Evolutionary conservation across 2,888 invertebrate species (phyloP).

Genomic region (Eustalomyia histrio): DNA sequence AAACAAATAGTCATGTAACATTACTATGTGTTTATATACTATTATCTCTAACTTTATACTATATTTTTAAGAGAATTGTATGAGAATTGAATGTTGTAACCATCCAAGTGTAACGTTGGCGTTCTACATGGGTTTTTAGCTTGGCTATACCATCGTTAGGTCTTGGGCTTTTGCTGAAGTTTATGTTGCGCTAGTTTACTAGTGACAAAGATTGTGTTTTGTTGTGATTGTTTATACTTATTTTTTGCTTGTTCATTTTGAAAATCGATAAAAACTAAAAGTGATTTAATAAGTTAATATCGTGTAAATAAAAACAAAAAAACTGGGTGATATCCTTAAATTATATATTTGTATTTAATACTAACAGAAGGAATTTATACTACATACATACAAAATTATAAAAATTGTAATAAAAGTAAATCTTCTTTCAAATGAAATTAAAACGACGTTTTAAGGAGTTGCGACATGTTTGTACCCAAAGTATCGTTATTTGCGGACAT

Average conservation of each 20-base stretch:
- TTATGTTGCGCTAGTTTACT: conserved; percentile 37
- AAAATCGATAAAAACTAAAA: conserved; percentile 31
- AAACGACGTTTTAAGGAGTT: conserved; percentile 68
- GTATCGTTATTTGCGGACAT: conserved; percentile 66
- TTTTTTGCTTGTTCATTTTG: conserved; percentile 13
- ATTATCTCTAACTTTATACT: too few species aligned
- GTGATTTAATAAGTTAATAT: not conserved
- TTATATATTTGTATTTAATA: too few species aligned
- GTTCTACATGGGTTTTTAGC: conserved; percentile 21
- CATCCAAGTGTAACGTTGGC: conserved; percentile 55
- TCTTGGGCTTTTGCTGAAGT: conserved; percentile 33
- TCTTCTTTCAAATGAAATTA: conserved; percentile 70
- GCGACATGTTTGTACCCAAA: conserved; percentile 65
- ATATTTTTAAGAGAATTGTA: conserved; percentile 22
- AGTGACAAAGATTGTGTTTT: conserved; percentile 40
- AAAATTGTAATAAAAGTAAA: not conserved
- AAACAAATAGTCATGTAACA: too few species aligned
- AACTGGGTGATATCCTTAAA: too few species aligned
- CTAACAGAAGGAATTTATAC: too few species aligned
- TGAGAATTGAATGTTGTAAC: conserved; percentile 47
- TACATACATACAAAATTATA: conserved; percentile 9
- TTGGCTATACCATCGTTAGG: conserved; percentile 29
- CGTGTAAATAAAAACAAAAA: not conserved
- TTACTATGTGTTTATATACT: too few species aligned
- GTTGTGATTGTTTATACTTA: conserved; percentile 1